These are phyloP conservation scores for Sebastiscus albofasciatus DNA, from an alignment of 2,797 vertebrate species.

Conservation along the genomic window DNA sequence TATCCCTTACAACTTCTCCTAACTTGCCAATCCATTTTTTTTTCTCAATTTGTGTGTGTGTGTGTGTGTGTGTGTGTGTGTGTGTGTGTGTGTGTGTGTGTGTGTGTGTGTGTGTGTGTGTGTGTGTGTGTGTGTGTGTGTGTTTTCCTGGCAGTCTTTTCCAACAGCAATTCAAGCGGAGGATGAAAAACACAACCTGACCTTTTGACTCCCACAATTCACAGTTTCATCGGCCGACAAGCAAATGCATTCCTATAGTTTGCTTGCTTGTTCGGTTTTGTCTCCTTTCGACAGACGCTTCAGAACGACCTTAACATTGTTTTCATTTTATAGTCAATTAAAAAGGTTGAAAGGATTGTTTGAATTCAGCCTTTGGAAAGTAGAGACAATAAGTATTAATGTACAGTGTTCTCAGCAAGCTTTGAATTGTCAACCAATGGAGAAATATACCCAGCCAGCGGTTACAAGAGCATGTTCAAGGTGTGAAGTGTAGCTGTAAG, in stretches of 20 bases:
- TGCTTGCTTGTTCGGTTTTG: conserved; percentile 7
- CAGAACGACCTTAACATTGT: not conserved
- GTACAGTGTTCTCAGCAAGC: not conserved
- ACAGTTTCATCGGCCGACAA: conserved; percentile 26
- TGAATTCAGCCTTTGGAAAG: not conserved
- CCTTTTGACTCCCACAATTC: conserved; percentile 48
- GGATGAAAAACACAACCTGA: conserved; percentile 37
- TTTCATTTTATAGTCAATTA: not conserved
- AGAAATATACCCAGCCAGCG: not conserved
- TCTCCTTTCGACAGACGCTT: conserved; percentile 3
- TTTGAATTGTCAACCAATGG: not conserved
- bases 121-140: conserved; percentile 18
- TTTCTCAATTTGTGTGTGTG: conserved; percentile 3
- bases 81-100: conserved; percentile 20
- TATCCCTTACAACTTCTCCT: conserved; percentile 54
- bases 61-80: conserved; percentile 22
- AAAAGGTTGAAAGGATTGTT: not conserved
- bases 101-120: conserved; percentile 20
- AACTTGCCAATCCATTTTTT: conserved; percentile 40
- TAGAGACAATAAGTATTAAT: not conserved
- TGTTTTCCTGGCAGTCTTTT: conserved; percentile 28
- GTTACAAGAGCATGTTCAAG: too few relatives aligned
- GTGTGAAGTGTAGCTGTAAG: not conserved
- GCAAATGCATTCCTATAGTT: conserved; percentile 33
- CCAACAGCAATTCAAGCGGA: conserved; percentile 10